A percentile compares a stretch with the other conserved stretches of the same genome.
Conservation (phyloP, 2,888 invertebrate genomes). For the Drosophila rellima region DNA sequence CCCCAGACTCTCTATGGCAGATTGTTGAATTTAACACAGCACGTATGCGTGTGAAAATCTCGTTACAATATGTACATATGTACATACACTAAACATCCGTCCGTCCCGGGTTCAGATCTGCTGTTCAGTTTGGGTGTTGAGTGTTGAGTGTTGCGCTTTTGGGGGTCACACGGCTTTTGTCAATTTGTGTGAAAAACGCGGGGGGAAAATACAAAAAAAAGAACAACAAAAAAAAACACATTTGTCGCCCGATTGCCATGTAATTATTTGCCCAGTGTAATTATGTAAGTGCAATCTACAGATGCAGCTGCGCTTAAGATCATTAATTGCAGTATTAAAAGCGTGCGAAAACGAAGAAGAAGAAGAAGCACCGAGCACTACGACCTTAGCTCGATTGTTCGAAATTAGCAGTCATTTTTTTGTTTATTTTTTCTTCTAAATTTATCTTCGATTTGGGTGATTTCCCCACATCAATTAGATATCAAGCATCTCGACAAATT, state of each 20-base stretch:
- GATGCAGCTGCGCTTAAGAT: slow-evolving; percentile 44
- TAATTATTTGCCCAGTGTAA: slow-evolving; percentile 63
- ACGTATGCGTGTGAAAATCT: slow-evolving; percentile 69
- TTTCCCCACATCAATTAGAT: slow-evolving; percentile 31
- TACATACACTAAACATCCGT: slow-evolving; percentile 62
- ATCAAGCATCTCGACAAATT: slow-evolving; percentile 9
- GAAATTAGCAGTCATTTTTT: slow-evolving; percentile 15
- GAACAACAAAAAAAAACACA: slow-evolving; percentile 17
- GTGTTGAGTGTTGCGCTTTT: slow-evolving; percentile 5
- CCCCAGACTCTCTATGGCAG: slow-evolving; percentile 2
- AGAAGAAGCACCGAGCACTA: neutral
- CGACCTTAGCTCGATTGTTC: slow-evolving; percentile 21
- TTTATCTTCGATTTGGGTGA: slow-evolving; percentile 10
- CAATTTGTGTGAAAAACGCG: slow-evolving; percentile 45
- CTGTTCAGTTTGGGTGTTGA: slow-evolving; percentile 11
- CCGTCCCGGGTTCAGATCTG: slow-evolving; percentile 41
- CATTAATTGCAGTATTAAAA: slow-evolving; percentile 56
- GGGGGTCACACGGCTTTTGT: slow-evolving; percentile 39
- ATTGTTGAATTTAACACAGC: slow-evolving; percentile 57
- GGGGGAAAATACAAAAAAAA: slow-evolving; percentile 9
- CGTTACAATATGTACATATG: slow-evolving; percentile 45
- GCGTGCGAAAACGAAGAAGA: slow-evolving; percentile 41
- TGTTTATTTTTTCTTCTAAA: neutral
- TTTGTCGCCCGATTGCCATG: slow-evolving; percentile 43
- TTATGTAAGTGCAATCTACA: slow-evolving; percentile 53